Evolutionary conservation across 2,888 invertebrate species (phyloP).

Genomic region (Lasioglossum leucozonium): DNA sequence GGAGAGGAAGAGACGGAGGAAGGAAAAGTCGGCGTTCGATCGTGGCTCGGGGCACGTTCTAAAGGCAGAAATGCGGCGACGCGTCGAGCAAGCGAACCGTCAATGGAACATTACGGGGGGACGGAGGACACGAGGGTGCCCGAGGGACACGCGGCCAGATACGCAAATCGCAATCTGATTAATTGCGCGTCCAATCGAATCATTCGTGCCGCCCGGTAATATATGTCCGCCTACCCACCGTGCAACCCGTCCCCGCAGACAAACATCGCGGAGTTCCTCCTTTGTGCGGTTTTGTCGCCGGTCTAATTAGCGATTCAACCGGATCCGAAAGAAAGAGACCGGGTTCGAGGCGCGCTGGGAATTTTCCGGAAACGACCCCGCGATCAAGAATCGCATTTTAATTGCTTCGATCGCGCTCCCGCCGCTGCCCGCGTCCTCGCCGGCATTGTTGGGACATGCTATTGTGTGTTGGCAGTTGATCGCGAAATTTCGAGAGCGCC

Average conservation of each 20-base stretch:
- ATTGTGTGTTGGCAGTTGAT: neutral
- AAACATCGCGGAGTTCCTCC: conserved; percentile 51
- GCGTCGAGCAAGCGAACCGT: conserved; percentile 25
- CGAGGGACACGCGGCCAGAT: conserved; percentile 49
- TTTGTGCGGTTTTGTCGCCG: conserved; percentile 39
- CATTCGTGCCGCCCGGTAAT: conserved; percentile 62
- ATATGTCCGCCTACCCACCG: conserved; percentile 33
- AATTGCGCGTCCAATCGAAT: conserved; percentile 74
- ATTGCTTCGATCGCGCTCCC: neutral
- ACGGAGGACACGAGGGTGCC: conserved; percentile 38
- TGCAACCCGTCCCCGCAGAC: conserved; percentile 10
- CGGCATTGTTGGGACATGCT: neutral
- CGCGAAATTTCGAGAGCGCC: neutral
- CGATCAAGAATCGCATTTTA: conserved; percentile 1
- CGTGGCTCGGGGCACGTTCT: conserved; percentile 35
- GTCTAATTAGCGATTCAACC: conserved; percentile 37
- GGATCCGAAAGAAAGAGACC: neutral
- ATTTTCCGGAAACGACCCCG: neutral
- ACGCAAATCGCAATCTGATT: conserved; percentile 72
- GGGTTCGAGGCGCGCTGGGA: neutral
- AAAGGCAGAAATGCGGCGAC: conserved; percentile 60
- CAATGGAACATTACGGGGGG: conserved; percentile 28
- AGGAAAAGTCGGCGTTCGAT: conserved; percentile 52
- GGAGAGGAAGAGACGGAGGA: neutral
- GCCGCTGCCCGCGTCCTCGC: neutral